Evolutionary conservation across 64 coral and sea anemone species (phyloP), one percentile per base, ranked within the genome.

Genomic region (Anthopleura sola): DNA sequence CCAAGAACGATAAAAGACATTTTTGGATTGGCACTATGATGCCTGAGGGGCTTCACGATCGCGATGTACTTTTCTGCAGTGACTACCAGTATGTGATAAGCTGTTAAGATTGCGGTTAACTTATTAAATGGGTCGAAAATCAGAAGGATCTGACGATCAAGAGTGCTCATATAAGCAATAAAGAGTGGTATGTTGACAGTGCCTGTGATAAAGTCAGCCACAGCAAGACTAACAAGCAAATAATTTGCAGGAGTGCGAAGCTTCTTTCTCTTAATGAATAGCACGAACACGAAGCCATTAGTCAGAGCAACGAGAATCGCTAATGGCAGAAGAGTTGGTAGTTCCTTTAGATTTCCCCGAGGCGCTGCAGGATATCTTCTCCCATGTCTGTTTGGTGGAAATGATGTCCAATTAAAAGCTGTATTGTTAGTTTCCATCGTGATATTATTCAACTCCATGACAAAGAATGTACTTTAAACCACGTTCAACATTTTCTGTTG

Each of bases 201-300:
- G 9, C 93, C 93, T 31, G 85, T 94, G 12, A 90, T 36, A 16
- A 94, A 91, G 80, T 94, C 93, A 14, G 87, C 87, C 4, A 91
- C 51, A 12, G 93, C 88, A 2, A 94, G 80, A 19, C 93, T 90
- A 19, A 91, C 55, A 15, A 91, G 81, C 17, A 91, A 37, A 53
- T 85, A 91, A 58, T 91, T 94, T 13, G 88, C 60, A 21, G 93
- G 36, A 33, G 50, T 94, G 0, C 93, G 68, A 15, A 95, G 71
- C 14, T 3, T 39, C 80, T 84, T 90, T 39, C n/a, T 78, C 19
- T 34, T 84, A 37, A 34, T 40, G 37, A 94, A 94, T 5, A 95
- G 57, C 28, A 85, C 26, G 29, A 95, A 88, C 32, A 95, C 93
- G 0, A 95, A 50, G 39, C 88, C 68, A 37, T 95, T 95, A 13